A percentile compares a stretch with the other conserved stretches of the same genome.
Conservation (phyloP, 2,113 vertebrate genomes). For the Takifugu flavidus region DNA sequence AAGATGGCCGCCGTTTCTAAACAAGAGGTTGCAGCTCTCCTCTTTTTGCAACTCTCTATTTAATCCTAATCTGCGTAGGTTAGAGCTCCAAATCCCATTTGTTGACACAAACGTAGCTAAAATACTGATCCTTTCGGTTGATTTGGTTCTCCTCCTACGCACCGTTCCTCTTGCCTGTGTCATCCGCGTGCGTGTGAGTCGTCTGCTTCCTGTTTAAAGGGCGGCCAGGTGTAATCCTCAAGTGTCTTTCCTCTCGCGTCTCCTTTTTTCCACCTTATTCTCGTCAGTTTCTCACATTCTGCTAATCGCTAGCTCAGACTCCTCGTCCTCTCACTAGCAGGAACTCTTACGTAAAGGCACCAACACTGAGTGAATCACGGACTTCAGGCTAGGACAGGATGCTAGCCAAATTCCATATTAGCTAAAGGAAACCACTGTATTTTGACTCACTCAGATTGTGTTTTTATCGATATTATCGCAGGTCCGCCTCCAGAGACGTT, state of each 20-base stretch:
- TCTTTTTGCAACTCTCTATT: too few species aligned
- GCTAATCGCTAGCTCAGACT: conserved; percentile 24
- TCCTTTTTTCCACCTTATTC: neutral
- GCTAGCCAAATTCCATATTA: too few species aligned
- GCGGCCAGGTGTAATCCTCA: conserved; percentile 28
- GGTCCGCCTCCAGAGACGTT: too few species aligned
- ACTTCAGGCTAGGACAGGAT: conserved; percentile 8
- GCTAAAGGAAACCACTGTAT: too few species aligned
- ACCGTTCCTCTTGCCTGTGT: conserved; percentile 38
- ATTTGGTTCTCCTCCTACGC: conserved; percentile 10
- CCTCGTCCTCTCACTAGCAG: conserved; percentile 52
- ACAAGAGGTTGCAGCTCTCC: too few species aligned
- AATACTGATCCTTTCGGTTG: too few species aligned
- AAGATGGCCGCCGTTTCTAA: too few species aligned
- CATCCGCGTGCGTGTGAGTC: conserved; percentile 27
- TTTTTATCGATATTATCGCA: too few species aligned
- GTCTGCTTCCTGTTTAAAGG: conserved; percentile 64
- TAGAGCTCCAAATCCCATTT: neutral
- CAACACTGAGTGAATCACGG: conserved; percentile 15
- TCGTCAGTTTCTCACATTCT: conserved; percentile 1
- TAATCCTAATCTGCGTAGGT: too few species aligned
- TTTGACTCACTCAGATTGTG: too few species aligned
- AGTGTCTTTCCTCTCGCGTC: neutral
- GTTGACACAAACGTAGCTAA: neutral
- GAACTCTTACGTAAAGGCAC: conserved; percentile 39